Conservation (phyloP, 2,113 vertebrate species). For the Cebus imitator region DNA sequence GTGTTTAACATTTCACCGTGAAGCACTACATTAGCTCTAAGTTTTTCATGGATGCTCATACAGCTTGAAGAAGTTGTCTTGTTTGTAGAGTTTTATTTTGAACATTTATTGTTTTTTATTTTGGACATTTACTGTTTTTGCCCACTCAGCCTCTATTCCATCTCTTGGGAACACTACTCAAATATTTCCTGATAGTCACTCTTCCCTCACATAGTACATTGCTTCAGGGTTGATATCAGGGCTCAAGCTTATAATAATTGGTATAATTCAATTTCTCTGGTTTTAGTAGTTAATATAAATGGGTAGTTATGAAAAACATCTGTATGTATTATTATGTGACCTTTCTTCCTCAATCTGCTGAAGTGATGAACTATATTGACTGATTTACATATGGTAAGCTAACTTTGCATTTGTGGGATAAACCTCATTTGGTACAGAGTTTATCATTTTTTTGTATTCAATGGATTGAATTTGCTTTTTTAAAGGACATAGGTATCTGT, state of each 20-base stretch:
- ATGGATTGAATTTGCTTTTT: background rate
- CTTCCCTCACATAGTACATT: background rate
- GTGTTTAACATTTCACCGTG: background rate
- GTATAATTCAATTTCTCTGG: background rate
- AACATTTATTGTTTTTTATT: background rate
- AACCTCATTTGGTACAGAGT: background rate
- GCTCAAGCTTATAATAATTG: background rate
- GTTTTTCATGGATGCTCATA: background rate
- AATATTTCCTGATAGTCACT: background rate
- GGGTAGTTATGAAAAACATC: background rate
- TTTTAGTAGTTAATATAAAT: background rate
- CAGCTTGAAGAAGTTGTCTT: background rate
- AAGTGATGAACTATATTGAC: background rate
- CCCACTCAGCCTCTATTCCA: background rate
- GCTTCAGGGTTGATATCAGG: background rate
- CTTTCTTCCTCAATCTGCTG: background rate
- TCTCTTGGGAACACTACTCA: background rate
- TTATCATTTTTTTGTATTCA: background rate
- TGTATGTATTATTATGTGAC: background rate
- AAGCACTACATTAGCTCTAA: background rate
- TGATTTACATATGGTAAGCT: background rate
- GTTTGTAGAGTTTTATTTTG: background rate
- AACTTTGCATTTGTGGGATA: background rate
- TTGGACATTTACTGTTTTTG: background rate
- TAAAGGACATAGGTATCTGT: background rate